Conservation (phyloP, 2,797 vertebrate genomes). For the Myotis planiceps region DNA sequence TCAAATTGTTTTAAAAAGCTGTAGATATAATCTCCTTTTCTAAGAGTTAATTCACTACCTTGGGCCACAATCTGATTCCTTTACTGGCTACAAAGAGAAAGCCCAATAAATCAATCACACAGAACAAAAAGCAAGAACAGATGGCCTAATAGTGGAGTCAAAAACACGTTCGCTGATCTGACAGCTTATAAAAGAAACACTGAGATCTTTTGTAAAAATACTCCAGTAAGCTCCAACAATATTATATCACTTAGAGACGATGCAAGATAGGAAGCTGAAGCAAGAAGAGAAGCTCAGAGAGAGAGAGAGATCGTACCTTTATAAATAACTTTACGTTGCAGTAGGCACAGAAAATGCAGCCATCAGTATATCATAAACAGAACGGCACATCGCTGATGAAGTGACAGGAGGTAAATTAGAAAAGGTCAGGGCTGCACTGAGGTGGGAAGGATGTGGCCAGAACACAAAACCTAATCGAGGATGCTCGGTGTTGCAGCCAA, state of each 20-base stretch:
- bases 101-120: constrained; percentile 88
- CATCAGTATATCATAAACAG: constrained; percentile 73
- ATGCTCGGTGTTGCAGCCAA: constrained; percentile 67
- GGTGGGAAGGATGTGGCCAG: constrained; percentile 75
- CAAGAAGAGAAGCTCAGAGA: not conserved
- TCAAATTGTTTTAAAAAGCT: constrained; percentile 72
- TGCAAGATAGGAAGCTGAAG: not conserved
- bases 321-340: constrained; percentile 72
- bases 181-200: constrained; percentile 64
- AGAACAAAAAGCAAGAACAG: constrained; percentile 84
- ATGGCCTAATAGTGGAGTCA: constrained; percentile 76
- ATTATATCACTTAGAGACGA: not conserved
- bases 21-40: constrained; percentile 76
- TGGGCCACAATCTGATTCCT: constrained; percentile 80
- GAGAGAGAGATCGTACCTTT: constrained; percentile 65
- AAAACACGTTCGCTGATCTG: constrained; percentile 65
- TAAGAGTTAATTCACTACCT: constrained; percentile 80
- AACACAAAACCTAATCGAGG: constrained; percentile 82
- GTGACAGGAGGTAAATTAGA: constrained; percentile 69
- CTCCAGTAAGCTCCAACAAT: constrained; percentile 19
- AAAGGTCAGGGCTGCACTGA: constrained; percentile 79
- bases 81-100: constrained; percentile 82
- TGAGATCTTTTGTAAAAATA: constrained; percentile 62
- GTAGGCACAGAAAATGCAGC: constrained; percentile 71
- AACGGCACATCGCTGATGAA: constrained; percentile 68